phyloP scores from a whole-genome alignment of 2,113 vertebrate species.

The Paracanthobrama guichenoti region DNA sequence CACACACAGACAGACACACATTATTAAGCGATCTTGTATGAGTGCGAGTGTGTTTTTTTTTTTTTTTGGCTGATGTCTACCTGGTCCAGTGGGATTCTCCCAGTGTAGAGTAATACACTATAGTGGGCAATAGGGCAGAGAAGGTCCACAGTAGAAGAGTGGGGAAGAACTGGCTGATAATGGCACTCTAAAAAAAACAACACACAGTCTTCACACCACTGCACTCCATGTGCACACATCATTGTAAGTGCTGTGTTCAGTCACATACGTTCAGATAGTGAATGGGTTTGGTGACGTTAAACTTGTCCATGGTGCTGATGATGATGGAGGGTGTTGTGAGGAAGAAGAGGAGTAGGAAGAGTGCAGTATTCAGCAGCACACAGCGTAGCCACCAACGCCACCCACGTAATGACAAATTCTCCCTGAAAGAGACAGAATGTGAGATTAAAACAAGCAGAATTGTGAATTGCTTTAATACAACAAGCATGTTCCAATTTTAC shows the following conservation, averaged over 20 bases:
- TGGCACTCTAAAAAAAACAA: constrained; percentile 77
- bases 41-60: constrained; percentile 30
- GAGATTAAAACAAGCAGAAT: not conserved
- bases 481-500: not conserved
- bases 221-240: not conserved
- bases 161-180: constrained; percentile 97
- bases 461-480: not conserved
- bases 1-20: not conserved
- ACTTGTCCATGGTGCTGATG: constrained; percentile 91
- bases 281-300: constrained; percentile 94
- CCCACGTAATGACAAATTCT: constrained; percentile 84
- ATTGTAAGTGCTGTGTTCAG: not conserved
- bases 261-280: constrained; percentile 88
- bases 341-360: constrained; percentile 90
- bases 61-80: constrained; percentile 66
- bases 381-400: constrained; percentile 86
- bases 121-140: constrained; percentile 86
- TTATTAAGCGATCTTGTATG: not conserved
- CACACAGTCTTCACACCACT: not conserved
- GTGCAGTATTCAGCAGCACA: constrained; percentile 79
- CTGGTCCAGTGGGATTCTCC: constrained; percentile 93
- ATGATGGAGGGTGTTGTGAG: constrained; percentile 95
- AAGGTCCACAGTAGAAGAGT: constrained; percentile 93
- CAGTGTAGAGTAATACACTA: constrained; percentile 94
- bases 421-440: constrained; percentile 70